Percentiles rank a stretch among this genome's conserved stretches.
Conservation (phyloP, 2,888 invertebrate species). For the Rhyacophila evoluta region DNA sequence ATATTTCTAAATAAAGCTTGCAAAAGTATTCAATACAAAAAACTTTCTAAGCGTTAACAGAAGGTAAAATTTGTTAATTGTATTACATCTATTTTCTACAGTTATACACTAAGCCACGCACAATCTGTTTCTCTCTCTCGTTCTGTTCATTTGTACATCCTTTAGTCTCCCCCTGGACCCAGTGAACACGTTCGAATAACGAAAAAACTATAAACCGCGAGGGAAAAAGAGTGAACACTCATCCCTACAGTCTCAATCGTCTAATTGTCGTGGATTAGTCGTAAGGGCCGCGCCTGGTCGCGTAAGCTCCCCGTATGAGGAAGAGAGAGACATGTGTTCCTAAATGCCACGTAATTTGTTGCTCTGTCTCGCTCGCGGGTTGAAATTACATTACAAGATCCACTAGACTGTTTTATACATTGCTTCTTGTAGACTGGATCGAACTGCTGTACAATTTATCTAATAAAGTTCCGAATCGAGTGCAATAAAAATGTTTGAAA, state of each 20-base stretch:
- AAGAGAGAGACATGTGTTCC: conserved; percentile 10
- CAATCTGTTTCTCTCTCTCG: background rate
- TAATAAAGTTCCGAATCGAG: too few relatives aligned
- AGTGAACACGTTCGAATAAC: conserved; percentile 3
- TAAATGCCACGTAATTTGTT: conserved; percentile 19
- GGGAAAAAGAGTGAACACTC: conserved; percentile 28
- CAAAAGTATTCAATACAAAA: too few relatives aligned
- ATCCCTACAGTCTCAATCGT: conserved; percentile 38
- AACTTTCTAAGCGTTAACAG: too few relatives aligned
- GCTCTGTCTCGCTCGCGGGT: background rate
- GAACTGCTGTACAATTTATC: too few relatives aligned
- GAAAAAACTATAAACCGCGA: conserved; percentile 9
- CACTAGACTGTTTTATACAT: too few relatives aligned
- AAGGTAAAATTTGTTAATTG: too few relatives aligned
- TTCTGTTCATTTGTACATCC: background rate
- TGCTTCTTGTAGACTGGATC: too few relatives aligned
- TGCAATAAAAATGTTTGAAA: too few relatives aligned
- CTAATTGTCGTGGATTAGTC: conserved; percentile 54
- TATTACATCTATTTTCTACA: too few relatives aligned
- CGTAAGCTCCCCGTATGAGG: conserved; percentile 11
- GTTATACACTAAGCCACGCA: background rate
- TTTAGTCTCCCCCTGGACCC: background rate
- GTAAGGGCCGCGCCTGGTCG: conserved; percentile 41
- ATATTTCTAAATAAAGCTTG: too few relatives aligned
- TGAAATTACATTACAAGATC: background rate